Base-by-base conservation (phyloP, 1,140 invertebrate species). In the Bacillus rossius region DNA sequence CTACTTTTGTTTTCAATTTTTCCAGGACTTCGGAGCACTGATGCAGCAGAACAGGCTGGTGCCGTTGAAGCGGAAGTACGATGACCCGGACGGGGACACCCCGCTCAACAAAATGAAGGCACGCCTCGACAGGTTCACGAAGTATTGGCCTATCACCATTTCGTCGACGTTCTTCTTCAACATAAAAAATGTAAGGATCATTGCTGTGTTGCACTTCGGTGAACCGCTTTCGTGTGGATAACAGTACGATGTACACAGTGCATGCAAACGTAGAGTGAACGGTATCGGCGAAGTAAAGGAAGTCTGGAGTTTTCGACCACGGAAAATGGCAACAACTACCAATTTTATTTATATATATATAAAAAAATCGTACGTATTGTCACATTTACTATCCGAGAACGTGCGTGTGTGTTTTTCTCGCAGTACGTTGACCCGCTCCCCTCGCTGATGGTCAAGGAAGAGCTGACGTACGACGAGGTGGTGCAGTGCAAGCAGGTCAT, bases 101-200 rank as follows among this genome's bases (percentile, higher is more conserved):
- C 73, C 77, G 14, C 67, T 83, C 38, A 75, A 78, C 16, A 81
- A 81, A 70, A 85, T 91, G 55, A 81, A 86, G 60, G 75, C 81
- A 3, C 78, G 85, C 47, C 66, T 97, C 0, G 84, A 87, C 45
- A 77, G 91, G 25, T 81, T 89, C 59, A 94, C 94, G 0, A 85
- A 88, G 48, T 94, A 94, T 73, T 98, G 94, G 91, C 95, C 96
- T 0, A 81, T 97, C 48, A 94, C 91, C 5, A 92, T 94, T 47
- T 89, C 89, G 14, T 88, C 91, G 3, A 96, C 93, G 0, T 82
- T 94, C 10, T 85, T 98, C 64, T 97, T 92, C 66, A 96, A 95
- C 69, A 77, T 96, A 57, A 84, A 85, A 68, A 84, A 85, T 55
- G 89, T 92, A 75, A 82, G 79, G 75, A 37, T 37, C 17, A 34